Evolutionary conservation across 2,113 vertebrate genomes (phyloP).

Genomic region (Propithecus coquereli): DNA sequence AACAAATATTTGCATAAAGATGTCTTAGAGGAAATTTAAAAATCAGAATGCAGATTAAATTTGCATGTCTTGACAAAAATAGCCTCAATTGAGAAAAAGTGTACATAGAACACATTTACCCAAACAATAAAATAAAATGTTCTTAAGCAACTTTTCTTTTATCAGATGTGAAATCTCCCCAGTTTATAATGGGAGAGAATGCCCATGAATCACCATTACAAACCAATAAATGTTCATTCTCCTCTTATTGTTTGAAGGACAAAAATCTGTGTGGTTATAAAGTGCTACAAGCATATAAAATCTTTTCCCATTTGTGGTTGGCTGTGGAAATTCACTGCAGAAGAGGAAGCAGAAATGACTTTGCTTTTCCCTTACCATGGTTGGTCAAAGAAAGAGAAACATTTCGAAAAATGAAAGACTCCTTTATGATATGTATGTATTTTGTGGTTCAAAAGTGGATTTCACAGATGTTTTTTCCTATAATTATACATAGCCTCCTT

Average conservation of each 20-base stretch:
- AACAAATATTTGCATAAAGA: slow-evolving; percentile 67
- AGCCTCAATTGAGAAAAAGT: not conserved
- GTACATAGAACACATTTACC: not conserved
- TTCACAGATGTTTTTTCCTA: slow-evolving; percentile 31
- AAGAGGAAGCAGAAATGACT: slow-evolving; percentile 8
- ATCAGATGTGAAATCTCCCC: not conserved
- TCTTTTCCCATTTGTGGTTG: slow-evolving; percentile 7
- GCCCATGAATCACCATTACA: not conserved
- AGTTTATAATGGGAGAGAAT: not conserved
- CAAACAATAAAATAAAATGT: not conserved
- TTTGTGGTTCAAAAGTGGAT: not conserved
- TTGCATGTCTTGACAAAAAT: not conserved
- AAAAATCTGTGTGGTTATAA: not conserved
- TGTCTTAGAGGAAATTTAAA: slow-evolving; percentile 39
- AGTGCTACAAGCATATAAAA: slow-evolving; percentile 33
- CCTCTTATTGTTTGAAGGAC: not conserved
- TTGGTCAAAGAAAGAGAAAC: slow-evolving; percentile 3
- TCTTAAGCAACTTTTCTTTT: not conserved
- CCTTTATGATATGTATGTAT: not conserved
- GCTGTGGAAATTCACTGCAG: slow-evolving; percentile 15
- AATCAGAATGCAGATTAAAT: not conserved
- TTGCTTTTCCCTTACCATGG: not conserved
- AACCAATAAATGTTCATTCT: not conserved
- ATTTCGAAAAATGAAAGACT: slow-evolving; percentile 42
- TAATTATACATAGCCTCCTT: not conserved